These are phyloP conservation scores for Dynastes hyllus DNA, from an alignment of 2,888 invertebrate species.

Conservation along the genomic window DNA sequence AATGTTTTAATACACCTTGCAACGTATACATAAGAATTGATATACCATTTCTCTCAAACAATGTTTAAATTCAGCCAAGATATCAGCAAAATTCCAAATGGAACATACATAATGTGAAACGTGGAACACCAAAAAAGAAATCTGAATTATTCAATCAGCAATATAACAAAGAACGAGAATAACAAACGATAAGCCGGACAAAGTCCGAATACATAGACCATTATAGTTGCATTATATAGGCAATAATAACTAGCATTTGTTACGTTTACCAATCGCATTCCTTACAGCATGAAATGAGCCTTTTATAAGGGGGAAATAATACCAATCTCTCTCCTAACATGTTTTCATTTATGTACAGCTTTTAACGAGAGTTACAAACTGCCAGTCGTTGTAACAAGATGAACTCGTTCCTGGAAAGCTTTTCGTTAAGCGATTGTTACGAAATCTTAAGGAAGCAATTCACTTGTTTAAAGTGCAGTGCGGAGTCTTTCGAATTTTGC, in stretches of 20 bases:
- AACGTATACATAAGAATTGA: too few relatives aligned
- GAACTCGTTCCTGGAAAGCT: slow-evolving; percentile 11
- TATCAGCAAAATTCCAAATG: too few relatives aligned
- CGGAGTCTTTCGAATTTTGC: neutral
- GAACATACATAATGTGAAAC: too few relatives aligned
- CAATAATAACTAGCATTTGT: neutral
- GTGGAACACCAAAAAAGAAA: neutral
- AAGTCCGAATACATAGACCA: neutral
- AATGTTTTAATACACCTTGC: too few relatives aligned
- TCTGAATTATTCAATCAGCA: too few relatives aligned
- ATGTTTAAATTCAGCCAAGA: too few relatives aligned
- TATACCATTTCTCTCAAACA: too few relatives aligned
- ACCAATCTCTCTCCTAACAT: too few relatives aligned
- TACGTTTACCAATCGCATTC: neutral
- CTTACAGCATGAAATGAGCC: too few relatives aligned
- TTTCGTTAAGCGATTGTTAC: slow-evolving; percentile 1
- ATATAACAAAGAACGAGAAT: neutral
- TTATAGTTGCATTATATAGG: neutral
- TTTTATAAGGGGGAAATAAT: too few relatives aligned
- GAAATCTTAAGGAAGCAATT: slow-evolving; percentile 24
- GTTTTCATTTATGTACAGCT: too few relatives aligned
- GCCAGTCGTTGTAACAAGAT: neutral
- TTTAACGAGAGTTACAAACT: neutral
- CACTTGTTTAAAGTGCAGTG: neutral
- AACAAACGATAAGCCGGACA: neutral